Evolutionary conservation across 2,113 vertebrate genomes (phyloP).

Genomic region (Rhinopomastus cyanomelas): DNA sequence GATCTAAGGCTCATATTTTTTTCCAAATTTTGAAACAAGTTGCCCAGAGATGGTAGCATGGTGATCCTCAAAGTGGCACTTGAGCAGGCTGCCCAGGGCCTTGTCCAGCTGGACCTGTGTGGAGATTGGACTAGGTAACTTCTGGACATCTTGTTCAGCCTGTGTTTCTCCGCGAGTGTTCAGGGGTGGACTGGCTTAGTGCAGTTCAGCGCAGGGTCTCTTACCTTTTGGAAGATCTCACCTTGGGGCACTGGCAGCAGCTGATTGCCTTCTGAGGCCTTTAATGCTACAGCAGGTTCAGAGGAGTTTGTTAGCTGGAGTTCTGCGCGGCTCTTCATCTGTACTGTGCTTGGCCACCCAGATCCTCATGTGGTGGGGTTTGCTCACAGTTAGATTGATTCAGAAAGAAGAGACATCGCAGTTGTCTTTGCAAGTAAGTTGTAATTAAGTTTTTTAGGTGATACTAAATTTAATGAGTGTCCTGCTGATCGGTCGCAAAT

Average conservation of each 20-base stretch:
- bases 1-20: background rate
- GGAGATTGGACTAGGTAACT: too few relatives aligned
- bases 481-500: background rate
- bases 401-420: background rate
- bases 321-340: background rate
- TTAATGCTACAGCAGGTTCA: background rate
- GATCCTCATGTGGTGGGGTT: background rate
- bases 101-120: too few relatives aligned
- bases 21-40: background rate
- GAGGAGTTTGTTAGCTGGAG: background rate
- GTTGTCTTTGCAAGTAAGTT: background rate
- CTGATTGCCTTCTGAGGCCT: background rate
- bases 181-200: too few relatives aligned
- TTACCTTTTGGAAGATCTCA: background rate
- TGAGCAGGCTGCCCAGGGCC: background rate
- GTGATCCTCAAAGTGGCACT: background rate
- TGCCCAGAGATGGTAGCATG: background rate
- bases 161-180: background rate
- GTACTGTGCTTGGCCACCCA: background rate
- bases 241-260: background rate
- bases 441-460: background rate
- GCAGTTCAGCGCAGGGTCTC: background rate
- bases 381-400: background rate
- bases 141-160: background rate
- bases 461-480: background rate